Evolutionary conservation across 1,140 invertebrate genomes (phyloP), one percentile per base, ranked within the genome.

Genomic region (Drosophila mayri): DNA sequence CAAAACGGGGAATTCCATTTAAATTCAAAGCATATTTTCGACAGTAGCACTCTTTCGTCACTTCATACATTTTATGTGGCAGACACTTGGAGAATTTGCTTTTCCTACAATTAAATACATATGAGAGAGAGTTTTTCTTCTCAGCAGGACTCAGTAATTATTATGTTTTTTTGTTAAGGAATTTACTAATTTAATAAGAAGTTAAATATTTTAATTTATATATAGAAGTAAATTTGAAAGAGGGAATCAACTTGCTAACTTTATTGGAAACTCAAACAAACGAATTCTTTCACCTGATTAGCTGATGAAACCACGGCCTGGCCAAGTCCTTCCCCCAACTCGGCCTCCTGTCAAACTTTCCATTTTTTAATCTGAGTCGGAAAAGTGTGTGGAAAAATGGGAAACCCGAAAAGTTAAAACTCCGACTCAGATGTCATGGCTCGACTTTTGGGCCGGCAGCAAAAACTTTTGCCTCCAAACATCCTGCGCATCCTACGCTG

Each of bases 11-110:
- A 87, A 85, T 84, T 61, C 61, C 74, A 90, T 90, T 81, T 78
- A 84, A 88, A 88, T 88, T 85, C 80, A 85, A 81, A 79, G 85
- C 81, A 85, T 84, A 90, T 90, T 81, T 90, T 74, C 72, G 41
- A 41, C 55, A 81, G 52, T 59, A 52, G 25, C 35, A 38, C 50
- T 79, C 52, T 57, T 62, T 59, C 28, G 35, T 16, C 32, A 62
- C 60, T 58, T 58, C 4, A n/a, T 47, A 54, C 58, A 32, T 20
- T 20, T 10, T 63, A 41, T 20, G 18, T 11, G 32, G 4, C 22
- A 32, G 11, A 28, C 32, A 25, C 59, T 25, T 25, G 16, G 11
- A 32, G 11, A n/a, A 63, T 22, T 16, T 11, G 14, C 14, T n/a
- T n/a, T 22, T 14, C 6, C 7, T n/a, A 11, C 8, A 54, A 18